A percentile compares a stretch with the other conserved stretches of the same genome.
These are phyloP conservation scores for Chlorops oryzae DNA, from an alignment of 1,140 invertebrate species.

Conservation along the genomic window DNA sequence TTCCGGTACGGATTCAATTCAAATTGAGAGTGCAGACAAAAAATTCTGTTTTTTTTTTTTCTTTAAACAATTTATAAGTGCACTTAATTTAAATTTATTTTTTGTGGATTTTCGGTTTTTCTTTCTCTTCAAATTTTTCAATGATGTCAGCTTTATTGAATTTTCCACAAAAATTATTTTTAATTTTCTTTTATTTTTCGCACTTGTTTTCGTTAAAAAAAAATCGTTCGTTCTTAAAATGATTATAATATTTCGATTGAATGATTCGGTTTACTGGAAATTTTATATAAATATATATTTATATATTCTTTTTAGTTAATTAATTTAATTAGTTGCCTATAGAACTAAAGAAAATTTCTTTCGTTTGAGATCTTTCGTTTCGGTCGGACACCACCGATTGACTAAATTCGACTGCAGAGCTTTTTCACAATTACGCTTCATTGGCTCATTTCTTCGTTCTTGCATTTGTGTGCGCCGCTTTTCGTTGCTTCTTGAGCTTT, in stretches of 20 bases:
- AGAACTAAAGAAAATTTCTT: neutral
- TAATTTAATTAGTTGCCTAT: neutral
- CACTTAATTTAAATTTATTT: slow-evolving; percentile 4
- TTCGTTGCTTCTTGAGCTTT: neutral
- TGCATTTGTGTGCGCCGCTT: neutral
- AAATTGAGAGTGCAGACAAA: too few relatives aligned
- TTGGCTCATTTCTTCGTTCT: neutral
- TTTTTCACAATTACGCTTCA: slow-evolving; percentile 16
- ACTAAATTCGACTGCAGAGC: slow-evolving; percentile 38
- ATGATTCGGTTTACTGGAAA: slow-evolving; percentile 6
- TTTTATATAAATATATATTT: neutral
- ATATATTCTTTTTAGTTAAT: neutral
- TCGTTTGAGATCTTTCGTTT: slow-evolving; percentile 45
- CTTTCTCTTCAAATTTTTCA: neutral
- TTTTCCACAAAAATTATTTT: neutral
- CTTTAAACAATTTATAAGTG: neutral
- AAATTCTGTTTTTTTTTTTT: too few relatives aligned
- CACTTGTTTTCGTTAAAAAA: neutral
- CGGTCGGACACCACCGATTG: slow-evolving; percentile 48
- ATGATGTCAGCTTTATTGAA: neutral
- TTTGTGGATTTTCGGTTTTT: neutral
- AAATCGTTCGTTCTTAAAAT: slow-evolving; percentile 3
- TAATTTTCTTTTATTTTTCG: neutral
- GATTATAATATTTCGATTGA: slow-evolving; percentile 7
- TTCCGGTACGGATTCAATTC: too few relatives aligned